phyloP scores from a whole-genome alignment of 2,113 vertebrate species.

The Nothocercus nigrocapillus region DNA sequence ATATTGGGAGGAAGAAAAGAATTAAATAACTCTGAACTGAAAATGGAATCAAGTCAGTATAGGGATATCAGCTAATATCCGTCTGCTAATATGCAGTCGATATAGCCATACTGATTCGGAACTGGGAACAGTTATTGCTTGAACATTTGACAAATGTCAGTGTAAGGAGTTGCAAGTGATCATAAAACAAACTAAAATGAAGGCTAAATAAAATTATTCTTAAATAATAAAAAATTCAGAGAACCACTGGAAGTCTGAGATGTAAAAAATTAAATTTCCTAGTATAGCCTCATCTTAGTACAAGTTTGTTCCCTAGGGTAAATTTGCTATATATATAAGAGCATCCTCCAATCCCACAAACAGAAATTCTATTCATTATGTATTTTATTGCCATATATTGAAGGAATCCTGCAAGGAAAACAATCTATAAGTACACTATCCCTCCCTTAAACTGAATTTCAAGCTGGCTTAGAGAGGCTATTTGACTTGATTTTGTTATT shows the following conservation, averaged over 20 bases:
- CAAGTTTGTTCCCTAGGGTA: not conserved
- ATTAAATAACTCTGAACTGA: not conserved
- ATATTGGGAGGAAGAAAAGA: accelerated
- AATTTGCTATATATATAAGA: not conserved
- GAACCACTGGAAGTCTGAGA: not conserved
- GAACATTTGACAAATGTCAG: not conserved
- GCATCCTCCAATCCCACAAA: not conserved
- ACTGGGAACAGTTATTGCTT: not conserved
- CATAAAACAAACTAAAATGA: accelerated
- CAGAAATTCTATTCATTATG: not conserved
- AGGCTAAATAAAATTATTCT: not conserved
- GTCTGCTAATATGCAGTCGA: not conserved
- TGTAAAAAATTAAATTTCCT: not conserved
- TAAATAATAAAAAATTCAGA: not conserved
- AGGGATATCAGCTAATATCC: not conserved
- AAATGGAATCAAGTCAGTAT: not conserved
- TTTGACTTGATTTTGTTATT: not conserved
- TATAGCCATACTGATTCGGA: not conserved
- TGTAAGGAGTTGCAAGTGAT: not conserved
- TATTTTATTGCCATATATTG: not conserved
- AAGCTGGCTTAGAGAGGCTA: not conserved
- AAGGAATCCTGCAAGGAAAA: not conserved
- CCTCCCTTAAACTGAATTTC: not conserved
- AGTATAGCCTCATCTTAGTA: not conserved
- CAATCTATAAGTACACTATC: not conserved